Evolutionary conservation across 2,113 vertebrate species (phyloP).

Genomic region (Megaleporinus macrocephalus): DNA sequence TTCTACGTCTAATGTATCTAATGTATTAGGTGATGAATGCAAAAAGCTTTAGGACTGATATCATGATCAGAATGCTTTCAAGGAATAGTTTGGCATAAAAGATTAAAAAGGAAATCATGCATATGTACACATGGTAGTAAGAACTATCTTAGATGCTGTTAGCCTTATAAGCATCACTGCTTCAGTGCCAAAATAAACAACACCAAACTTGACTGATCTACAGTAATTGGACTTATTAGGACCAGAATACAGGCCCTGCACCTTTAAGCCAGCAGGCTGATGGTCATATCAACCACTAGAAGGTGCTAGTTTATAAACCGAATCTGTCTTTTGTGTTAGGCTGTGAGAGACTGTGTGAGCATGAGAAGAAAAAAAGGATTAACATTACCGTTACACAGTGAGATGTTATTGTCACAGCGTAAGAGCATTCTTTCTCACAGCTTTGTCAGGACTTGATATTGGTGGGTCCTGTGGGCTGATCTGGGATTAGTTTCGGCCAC

Average conservation of each 20-base stretch:
- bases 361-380: not conserved
- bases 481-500: not conserved
- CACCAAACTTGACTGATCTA: no score
- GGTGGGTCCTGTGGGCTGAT: not conserved
- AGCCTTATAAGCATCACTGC: no score
- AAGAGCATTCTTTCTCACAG: not conserved
- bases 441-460: not conserved
- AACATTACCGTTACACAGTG: not conserved
- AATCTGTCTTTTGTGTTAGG: no score
- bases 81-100: no score
- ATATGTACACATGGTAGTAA: no score
- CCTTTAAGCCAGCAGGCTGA: not conserved
- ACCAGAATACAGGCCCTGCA: not conserved
- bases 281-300: constrained; percentile 10
- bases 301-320: constrained; percentile 27
- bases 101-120: no score
- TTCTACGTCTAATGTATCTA: no score
- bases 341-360: not conserved
- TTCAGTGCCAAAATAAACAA: not conserved
- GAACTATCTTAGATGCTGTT: no score
- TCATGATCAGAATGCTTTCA: no score
- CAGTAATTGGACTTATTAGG: not conserved
- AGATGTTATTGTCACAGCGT: not conserved
- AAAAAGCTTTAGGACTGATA: no score
- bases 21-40: no score